These are phyloP conservation scores for Leptopterna dolabrata DNA, from an alignment of 2,888 invertebrate species.

Conservation along the genomic window DNA sequence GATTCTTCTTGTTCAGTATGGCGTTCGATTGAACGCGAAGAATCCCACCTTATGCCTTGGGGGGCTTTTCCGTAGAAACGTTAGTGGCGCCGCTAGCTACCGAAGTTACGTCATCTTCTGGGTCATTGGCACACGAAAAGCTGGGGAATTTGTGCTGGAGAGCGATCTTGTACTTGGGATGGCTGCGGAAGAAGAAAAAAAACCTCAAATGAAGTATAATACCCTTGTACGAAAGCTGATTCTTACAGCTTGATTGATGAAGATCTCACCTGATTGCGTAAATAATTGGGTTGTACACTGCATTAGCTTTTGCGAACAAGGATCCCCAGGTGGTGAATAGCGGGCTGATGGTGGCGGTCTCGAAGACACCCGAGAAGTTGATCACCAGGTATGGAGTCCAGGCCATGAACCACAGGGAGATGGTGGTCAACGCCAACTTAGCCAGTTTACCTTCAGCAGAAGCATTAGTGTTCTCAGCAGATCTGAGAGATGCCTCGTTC, in stretches of 20 bases:
- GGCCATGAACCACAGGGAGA: constrained; percentile 85
- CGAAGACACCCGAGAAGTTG: constrained; percentile 84
- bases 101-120: constrained; percentile 73
- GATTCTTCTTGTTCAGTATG: too few relatives aligned
- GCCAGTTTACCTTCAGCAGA: constrained; percentile 90
- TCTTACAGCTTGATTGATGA: too few relatives aligned
- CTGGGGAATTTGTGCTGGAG: constrained; percentile 83
- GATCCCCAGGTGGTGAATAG: constrained; percentile 90
- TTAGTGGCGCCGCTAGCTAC: constrained; percentile 78
- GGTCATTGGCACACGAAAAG: constrained; percentile 73
- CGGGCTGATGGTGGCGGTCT: constrained; percentile 79
- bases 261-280: constrained; percentile 90
- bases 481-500: constrained; percentile 89
- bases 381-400: constrained; percentile 92
- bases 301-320: constrained; percentile 91
- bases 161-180: constrained; percentile 83
- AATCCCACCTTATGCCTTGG: too few relatives aligned
- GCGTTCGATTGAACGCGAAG: too few relatives aligned
- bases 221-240: too few relatives aligned
- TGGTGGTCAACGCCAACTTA: constrained; percentile 91
- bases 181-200: constrained; percentile 70
- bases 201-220: too few relatives aligned
- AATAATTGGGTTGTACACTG: constrained; percentile 90
- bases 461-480: constrained; percentile 79
- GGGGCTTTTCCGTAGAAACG: constrained; percentile 72